These are phyloP conservation scores for Dynastes grantii DNA, from an alignment of 2,888 invertebrate genomes.

Conservation along the genomic window DNA sequence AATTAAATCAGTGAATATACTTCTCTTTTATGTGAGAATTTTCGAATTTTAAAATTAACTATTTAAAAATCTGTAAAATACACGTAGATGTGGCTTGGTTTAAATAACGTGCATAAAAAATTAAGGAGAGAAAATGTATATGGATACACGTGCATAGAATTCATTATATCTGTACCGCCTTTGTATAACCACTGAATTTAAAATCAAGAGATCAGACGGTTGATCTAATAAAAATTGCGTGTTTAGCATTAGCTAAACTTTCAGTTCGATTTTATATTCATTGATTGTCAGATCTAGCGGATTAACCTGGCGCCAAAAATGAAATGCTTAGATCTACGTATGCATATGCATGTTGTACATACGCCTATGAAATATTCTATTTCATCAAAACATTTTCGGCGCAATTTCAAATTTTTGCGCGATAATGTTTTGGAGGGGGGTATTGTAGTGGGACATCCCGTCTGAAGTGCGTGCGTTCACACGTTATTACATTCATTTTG, in stretches of 20 bases:
- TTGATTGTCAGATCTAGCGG: background rate
- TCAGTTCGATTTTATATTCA: constrained; percentile 16
- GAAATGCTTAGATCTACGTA: background rate
- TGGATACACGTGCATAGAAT: too few species aligned
- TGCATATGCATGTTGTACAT: background rate
- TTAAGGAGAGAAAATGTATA: constrained; percentile 10
- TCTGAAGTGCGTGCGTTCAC: too few species aligned
- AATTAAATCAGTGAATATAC: too few species aligned
- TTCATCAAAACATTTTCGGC: too few species aligned
- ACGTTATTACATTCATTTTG: too few species aligned
- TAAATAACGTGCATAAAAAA: constrained; percentile 9
- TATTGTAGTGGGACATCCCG: too few species aligned
- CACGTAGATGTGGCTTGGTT: background rate
- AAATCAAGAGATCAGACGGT: constrained; percentile 17
- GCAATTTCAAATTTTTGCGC: too few species aligned
- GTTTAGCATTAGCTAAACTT: constrained; percentile 5
- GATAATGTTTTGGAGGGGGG: too few species aligned
- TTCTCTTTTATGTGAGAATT: too few species aligned
- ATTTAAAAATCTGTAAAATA: too few species aligned
- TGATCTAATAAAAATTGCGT: constrained; percentile 15
- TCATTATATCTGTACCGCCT: background rate
- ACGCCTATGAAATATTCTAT: too few species aligned
- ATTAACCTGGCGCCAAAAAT: background rate
- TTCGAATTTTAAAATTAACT: too few species aligned
- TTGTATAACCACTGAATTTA: constrained; percentile 6